Conservation (phyloP, 2,797 vertebrate species). For the Chrosomus eos region DNA sequence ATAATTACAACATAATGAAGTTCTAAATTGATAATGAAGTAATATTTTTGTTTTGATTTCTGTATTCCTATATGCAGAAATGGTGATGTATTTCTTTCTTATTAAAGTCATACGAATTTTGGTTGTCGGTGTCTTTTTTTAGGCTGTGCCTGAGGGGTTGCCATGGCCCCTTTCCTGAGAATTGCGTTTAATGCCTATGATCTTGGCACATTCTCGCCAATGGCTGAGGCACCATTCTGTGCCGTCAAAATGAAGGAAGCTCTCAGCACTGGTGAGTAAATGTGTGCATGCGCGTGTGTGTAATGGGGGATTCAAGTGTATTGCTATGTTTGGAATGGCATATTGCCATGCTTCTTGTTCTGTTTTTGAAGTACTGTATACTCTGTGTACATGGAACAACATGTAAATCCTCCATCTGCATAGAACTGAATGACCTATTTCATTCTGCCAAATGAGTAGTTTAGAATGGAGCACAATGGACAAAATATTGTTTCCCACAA, state of each 20-base stretch:
- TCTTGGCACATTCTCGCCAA: conserved; percentile 80
- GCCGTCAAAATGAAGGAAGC: conserved; percentile 98
- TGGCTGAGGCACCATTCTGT: conserved; percentile 88
- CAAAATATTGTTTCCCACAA: background rate
- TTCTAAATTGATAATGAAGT: background rate
- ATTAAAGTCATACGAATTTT: conserved; percentile 10
- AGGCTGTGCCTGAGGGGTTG: conserved; percentile 67
- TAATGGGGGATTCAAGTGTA: conserved; percentile 16
- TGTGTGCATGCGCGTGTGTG: background rate
- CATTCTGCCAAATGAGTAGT: background rate
- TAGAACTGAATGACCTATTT: conserved; percentile 5
- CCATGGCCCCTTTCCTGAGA: conserved; percentile 96
- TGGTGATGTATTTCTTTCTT: background rate
- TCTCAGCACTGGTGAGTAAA: conserved; percentile 86
- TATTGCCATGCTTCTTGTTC: background rate
- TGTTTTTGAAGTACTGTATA: conserved; percentile 23
- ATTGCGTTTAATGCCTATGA: conserved; percentile 94
- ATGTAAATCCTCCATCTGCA: conserved; percentile 38
- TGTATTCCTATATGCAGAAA: background rate
- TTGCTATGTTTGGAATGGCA: conserved; percentile 18
- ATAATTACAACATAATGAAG: background rate
- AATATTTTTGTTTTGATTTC: background rate
- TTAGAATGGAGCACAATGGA: background rate
- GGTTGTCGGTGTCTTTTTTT: conserved; percentile 47
- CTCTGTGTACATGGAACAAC: conserved; percentile 2